Conservation (phyloP, 2,888 invertebrate genomes). For the Diaprepes abbreviatus region DNA sequence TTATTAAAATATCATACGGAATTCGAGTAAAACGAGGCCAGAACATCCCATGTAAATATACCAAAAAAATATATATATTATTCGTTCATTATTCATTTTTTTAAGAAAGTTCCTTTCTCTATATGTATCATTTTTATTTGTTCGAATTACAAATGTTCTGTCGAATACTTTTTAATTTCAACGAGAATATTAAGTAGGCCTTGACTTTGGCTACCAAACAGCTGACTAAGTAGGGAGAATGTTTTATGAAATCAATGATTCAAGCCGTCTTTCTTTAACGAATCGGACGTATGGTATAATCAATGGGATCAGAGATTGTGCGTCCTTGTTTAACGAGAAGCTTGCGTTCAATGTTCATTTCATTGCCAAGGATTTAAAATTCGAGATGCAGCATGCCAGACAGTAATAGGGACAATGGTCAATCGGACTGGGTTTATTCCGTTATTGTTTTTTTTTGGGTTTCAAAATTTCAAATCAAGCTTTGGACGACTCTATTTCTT, state of each 20-base stretch:
- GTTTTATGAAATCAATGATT: slow-evolving; percentile 17
- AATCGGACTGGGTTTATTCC: background rate
- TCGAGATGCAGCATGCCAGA: background rate
- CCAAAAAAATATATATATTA: background rate
- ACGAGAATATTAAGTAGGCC: slow-evolving; percentile 15
- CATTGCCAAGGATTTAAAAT: slow-evolving; percentile 17
- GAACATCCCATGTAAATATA: background rate
- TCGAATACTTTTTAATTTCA: background rate
- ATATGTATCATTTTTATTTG: background rate
- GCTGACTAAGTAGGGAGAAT: slow-evolving; percentile 10
- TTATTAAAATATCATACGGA: no score
- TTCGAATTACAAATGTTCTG: background rate
- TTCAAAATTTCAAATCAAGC: no score
- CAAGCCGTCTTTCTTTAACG: background rate
- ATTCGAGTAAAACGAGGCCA: background rate
- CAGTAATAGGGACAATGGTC: background rate
- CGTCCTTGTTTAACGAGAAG: background rate
- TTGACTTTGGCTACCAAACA: slow-evolving; percentile 20
- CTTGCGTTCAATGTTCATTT: background rate
- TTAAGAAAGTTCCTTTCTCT: slow-evolving; percentile 7
- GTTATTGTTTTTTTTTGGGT: no score
- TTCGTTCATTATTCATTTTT: slow-evolving; percentile 1
- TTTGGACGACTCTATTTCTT: no score
- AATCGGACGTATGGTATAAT: background rate
- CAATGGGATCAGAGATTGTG: background rate